Evolutionary conservation across 1,140 invertebrate genomes (phyloP).

Genomic region (Hyles euphorbiae): DNA sequence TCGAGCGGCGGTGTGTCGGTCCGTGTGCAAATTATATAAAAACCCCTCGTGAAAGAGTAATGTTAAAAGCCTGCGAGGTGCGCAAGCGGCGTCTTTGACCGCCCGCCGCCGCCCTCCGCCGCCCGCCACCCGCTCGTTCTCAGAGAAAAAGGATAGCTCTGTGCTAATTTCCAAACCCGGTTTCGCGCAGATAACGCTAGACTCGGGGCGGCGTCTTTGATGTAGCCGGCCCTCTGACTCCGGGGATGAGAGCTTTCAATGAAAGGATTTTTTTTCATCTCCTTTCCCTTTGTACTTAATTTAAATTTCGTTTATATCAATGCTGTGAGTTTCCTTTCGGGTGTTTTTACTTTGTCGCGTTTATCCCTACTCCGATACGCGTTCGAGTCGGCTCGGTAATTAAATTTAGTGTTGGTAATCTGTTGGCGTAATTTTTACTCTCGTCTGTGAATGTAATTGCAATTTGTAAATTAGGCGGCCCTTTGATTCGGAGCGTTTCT

Average conservation of each 20-base stretch:
- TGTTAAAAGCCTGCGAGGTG: conserved; percentile 58
- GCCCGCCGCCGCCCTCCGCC: not conserved
- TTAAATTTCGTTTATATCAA: conserved; percentile 76
- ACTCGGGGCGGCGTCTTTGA: conserved; percentile 63
- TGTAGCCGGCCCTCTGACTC: conserved; percentile 67
- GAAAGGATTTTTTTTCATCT: conserved; percentile 74
- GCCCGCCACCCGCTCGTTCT: conserved; percentile 14
- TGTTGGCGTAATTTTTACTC: conserved; percentile 40
- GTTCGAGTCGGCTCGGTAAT: conserved; percentile 70
- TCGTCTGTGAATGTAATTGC: conserved; percentile 55
- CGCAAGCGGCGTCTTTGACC: conserved; percentile 57
- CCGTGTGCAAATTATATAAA: conserved; percentile 44
- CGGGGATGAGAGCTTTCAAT: conserved; percentile 71
- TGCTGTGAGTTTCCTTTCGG: conserved; percentile 69
- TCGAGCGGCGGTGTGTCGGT: conserved; percentile 6
- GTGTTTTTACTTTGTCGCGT: conserved; percentile 74
- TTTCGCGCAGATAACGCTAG: conserved; percentile 67
- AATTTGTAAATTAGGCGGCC: conserved; percentile 65
- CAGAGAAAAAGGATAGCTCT: conserved; percentile 46
- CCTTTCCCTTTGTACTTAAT: conserved; percentile 75
- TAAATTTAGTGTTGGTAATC: conserved; percentile 74
- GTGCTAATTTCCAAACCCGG: conserved; percentile 71
- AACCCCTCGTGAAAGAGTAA: conserved; percentile 48
- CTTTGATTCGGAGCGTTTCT: conserved; percentile 55
- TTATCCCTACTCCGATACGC: conserved; percentile 72